phyloP scores from a whole-genome alignment of 2,888 invertebrate genomes.

The Rotaria macrura region DNA sequence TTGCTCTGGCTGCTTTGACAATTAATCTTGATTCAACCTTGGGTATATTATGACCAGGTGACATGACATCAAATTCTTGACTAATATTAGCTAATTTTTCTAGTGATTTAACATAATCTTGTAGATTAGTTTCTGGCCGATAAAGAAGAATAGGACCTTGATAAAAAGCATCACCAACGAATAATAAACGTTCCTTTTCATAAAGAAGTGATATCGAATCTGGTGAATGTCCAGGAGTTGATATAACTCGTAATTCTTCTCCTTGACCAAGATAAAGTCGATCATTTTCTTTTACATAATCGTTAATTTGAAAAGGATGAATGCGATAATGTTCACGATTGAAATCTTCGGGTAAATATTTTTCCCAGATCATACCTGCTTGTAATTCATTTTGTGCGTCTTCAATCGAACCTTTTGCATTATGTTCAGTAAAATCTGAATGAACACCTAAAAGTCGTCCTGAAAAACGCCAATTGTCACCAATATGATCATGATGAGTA shows the following conservation, averaged over 20 bases:
- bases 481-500: neutral
- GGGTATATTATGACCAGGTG: neutral
- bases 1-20: neutral
- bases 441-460: neutral
- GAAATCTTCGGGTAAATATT: neutral
- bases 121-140: neutral
- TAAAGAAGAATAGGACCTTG: neutral
- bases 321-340: neutral
- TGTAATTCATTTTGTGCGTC: neutral
- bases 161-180: neutral
- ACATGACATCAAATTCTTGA: neutral
- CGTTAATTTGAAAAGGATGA: neutral
- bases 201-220: neutral
- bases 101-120: neutral
- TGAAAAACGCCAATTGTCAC: neutral
- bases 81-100: neutral
- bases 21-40: neutral
- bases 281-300: neutral
- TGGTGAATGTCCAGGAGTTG: neutral
- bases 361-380: neutral
- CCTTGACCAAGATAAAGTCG: neutral
- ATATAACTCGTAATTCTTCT: neutral
- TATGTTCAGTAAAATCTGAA: neutral
- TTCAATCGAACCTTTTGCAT: neutral
- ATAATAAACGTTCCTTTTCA: neutral